Base-by-base conservation (phyloP, 1,140 invertebrate genomes). In the Drosophila tani region DNA sequence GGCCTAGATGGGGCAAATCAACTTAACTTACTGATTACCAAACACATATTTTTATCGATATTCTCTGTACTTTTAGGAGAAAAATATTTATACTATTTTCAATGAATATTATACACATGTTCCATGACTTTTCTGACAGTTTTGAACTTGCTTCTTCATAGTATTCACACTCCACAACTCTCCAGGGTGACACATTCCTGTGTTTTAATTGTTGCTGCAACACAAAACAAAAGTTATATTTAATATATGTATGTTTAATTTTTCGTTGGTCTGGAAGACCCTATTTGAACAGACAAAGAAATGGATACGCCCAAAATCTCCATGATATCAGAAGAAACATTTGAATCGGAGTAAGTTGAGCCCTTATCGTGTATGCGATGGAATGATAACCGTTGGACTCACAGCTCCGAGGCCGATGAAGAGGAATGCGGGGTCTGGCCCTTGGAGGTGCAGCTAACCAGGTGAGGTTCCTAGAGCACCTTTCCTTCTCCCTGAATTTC, bases 181-280 rank as follows among this genome's bases (percentile, higher is more conserved):
- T 32, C 40, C 11, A 27, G 63, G 63, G 63, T 68, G 53, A 21
- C 8, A 35, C 19, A 27, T 14, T 5, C 8, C n/a, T 64, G 6
- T 4, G 3, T 55, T 46, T 56, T 29, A 35, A 38, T 66, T 55
- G 49, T 70, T 70, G 67, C 49, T 70, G 67, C 67, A 70, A 70
- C 67, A 70, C 67, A 32, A 32, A 5, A 40, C 21, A 70, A 49
- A 15, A 3, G 15, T 46, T 56, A 46, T 8, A 46, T 5, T 12
- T 56, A n/a, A 56, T 2, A n/a, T n/a, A 7, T 29, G 1, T 29
- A 9, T 35, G 2, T 11, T 32, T 55, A 12, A n/a, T 38, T 21
- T 9, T 15, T 55, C 6, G 12, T 14, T 38, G 35, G 12, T 38
- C 12, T 15, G 3, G 5, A 46, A 47, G 12, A 64, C 6, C 5